A percentile compares a stretch with the other conserved stretches of the same genome.
phyloP scores from a whole-genome alignment of 2,797 vertebrate species.

The Falco peregrinus region DNA sequence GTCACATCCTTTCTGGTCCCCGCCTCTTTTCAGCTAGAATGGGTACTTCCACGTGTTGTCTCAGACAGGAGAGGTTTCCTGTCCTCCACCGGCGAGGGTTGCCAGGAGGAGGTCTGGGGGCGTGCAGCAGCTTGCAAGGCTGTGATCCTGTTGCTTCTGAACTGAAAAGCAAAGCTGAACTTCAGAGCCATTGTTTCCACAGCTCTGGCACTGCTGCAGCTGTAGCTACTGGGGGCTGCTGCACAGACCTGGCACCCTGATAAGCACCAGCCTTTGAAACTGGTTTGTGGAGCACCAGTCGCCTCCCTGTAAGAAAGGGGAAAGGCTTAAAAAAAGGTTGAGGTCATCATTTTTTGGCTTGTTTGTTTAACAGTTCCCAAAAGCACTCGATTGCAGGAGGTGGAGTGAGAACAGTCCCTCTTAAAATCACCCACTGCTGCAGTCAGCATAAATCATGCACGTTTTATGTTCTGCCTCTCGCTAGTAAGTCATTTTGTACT shows the following conservation, averaged over 20 bases:
- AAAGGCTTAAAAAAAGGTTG: background rate
- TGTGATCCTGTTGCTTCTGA: background rate
- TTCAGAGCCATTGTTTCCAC: background rate
- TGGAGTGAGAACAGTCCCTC: background rate
- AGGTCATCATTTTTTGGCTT: background rate
- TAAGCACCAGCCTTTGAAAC: background rate
- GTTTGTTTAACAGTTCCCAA: conserved; percentile 11
- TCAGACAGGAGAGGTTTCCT: conserved; percentile 1
- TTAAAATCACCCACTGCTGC: background rate
- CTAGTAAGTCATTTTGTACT: background rate
- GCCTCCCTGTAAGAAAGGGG: background rate
- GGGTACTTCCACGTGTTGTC: conserved; percentile 40
- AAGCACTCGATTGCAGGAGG: background rate
- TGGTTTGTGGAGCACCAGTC: background rate
- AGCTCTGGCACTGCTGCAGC: background rate
- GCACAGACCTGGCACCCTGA: background rate
- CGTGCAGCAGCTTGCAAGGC: background rate
- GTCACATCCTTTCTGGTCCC: conserved; percentile 24
- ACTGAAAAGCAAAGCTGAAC: background rate
- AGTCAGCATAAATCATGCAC: background rate
- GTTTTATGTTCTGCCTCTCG: background rate
- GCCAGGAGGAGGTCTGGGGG: background rate
- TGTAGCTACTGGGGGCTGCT: background rate
- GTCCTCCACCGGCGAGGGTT: background rate
- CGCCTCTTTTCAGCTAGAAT: background rate